Evolutionary conservation across 1,140 invertebrate species (phyloP).

Genomic region (Pseudomyrmex sp.): DNA sequence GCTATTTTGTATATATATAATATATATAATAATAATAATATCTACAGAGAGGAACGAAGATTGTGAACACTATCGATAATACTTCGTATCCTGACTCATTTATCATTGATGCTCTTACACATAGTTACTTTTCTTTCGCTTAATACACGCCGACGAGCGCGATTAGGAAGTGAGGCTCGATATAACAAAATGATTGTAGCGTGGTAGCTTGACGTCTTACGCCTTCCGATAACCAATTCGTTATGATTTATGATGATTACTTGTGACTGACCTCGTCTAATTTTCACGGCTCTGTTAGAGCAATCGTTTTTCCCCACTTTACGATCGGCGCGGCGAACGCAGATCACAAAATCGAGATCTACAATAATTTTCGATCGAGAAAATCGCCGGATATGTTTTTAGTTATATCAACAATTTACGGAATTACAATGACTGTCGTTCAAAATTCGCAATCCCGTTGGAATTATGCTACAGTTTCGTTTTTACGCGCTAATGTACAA

Average conservation of each 20-base stretch:
- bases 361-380: not conserved
- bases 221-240: constrained; percentile 65
- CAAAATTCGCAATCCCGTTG: not conserved
- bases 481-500: not conserved
- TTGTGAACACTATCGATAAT: not conserved
- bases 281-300: constrained; percentile 1
- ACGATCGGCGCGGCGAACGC: constrained; percentile 9
- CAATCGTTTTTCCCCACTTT: constrained; percentile 28
- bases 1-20: too few relatives aligned
- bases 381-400: not conserved
- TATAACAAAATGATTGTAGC: not conserved
- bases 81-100: not conserved
- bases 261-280: constrained; percentile 53
- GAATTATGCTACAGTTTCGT: not conserved
- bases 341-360: too few relatives aligned
- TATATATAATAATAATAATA: too few relatives aligned
- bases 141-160: not conserved
- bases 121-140: constrained; percentile 9
- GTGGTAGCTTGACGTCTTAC: not conserved
- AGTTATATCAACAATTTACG: not conserved
- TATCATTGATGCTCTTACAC: not conserved
- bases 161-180: constrained; percentile 10
- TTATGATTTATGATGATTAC: constrained; percentile 75
- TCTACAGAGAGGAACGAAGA: too few relatives aligned
- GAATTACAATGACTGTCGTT: not conserved